Evolutionary conservation across 2,797 vertebrate genomes (phyloP).

Genomic region (Mus caroli): DNA sequence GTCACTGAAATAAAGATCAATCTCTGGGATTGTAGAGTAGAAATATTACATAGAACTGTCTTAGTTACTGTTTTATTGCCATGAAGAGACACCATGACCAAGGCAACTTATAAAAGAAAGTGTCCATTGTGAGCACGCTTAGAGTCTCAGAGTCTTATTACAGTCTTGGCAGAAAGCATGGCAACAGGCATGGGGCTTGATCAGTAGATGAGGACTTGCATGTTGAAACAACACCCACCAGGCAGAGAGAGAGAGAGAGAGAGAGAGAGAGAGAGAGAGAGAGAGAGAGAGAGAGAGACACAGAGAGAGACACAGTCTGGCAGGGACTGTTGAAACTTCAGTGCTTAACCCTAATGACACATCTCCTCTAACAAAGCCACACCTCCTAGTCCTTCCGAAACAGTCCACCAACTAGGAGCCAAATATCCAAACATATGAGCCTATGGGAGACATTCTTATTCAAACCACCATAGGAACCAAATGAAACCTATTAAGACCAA

Average conservation of each 20-base stretch:
- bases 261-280: not conserved
- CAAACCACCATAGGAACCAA: not conserved
- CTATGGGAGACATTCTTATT: no score
- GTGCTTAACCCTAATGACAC: no score
- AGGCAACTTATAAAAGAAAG: not conserved
- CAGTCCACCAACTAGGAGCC: no score
- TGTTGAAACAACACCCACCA: not conserved
- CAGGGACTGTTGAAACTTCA: not conserved
- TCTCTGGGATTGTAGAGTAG: not conserved
- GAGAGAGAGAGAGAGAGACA: no score
- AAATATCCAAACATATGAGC: no score
- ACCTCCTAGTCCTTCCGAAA: no score
- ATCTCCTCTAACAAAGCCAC: no score
- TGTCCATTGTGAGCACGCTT: not conserved
- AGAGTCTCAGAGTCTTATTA: not conserved
- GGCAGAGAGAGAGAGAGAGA: not conserved
- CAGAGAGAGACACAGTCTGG: not conserved
- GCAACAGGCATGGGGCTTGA: not conserved
- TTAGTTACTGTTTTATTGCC: not conserved
- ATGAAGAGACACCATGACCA: not conserved
- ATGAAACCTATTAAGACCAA: not conserved
- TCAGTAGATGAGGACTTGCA: not conserved
- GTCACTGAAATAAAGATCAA: not conserved
- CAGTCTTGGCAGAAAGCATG: not conserved
- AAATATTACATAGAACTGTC: not conserved